Evolutionary conservation across 2,888 invertebrate species (phyloP), one percentile per base, ranked within the genome.

Genomic region (Eupithecia vulgata): DNA sequence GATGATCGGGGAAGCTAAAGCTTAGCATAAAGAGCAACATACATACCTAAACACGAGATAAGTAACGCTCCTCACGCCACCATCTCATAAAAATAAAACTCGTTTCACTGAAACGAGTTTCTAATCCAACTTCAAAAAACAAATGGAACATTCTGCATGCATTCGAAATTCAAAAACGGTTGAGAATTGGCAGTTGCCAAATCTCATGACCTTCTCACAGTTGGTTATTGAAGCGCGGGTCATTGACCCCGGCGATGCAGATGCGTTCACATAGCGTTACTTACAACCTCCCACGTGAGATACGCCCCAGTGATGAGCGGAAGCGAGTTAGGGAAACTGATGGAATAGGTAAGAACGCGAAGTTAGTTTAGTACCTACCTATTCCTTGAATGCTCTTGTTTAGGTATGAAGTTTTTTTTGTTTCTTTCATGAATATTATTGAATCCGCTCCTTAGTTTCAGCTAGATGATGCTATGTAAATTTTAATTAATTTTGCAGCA

Each of bases 201-300:
- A 90, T 89, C 87, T 82, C 88, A 88, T 90, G 92, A 91, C 91
- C 92, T 92, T 93, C 91, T 90, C 88, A 86, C 89, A 86, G 85
- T 84, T 89, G 86, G 88, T 90, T 91, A 88, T 85, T 84, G 81
- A 81, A 76, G 79, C 78, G 72, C 73, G 81, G 91, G 88, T 90
- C 90, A 79, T 81, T 81, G 92, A 88, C 92, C 80, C 79, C 67
- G 79, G 82, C 83, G 86, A 91, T 94, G 94, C 94, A 93, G 94
- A 94, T 94, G 93, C 94, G 91, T 91, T 92, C 91, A 89, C 91
- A 92, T 92, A 91, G 88, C 88, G 86, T 85, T 90, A 92, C 91
- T 84, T 90, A 92, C 91, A 91, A 91, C 92, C 93, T 92, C 92
- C 93, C 91, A 92, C 93, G 92, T 90, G 87, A 88, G 77, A 62